Conservation (phyloP, 2,888 invertebrate species). For the Cataglyphis altisquamis region DNA sequence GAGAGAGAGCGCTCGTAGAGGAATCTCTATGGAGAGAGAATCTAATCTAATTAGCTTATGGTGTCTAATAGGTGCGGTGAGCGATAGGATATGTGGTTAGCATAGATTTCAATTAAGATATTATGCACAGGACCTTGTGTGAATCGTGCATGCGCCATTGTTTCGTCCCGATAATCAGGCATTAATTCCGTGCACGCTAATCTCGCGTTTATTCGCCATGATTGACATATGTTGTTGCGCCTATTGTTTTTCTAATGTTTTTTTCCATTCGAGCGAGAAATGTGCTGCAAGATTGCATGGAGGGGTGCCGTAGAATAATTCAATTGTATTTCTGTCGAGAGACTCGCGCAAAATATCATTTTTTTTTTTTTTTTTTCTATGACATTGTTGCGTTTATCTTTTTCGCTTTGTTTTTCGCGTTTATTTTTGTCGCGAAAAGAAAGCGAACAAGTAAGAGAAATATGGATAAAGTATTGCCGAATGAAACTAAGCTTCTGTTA, state of each 20-base stretch:
- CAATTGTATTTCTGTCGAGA: slow-evolving; percentile 54
- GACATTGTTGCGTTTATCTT: slow-evolving; percentile 24
- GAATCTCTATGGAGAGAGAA: slow-evolving; percentile 74
- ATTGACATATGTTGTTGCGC: not conserved
- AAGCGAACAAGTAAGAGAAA: slow-evolving; percentile 17
- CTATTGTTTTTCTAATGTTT: slow-evolving; percentile 47
- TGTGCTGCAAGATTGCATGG: slow-evolving; percentile 46
- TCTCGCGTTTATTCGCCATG: slow-evolving; percentile 49
- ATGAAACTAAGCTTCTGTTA: slow-evolving; percentile 2
- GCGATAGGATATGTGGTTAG: slow-evolving; percentile 75
- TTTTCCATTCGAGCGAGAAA: not conserved
- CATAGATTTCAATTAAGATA: slow-evolving; percentile 82
- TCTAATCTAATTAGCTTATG: slow-evolving; percentile 81
- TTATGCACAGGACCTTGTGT: slow-evolving; percentile 74
- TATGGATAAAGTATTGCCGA: slow-evolving; percentile 28
- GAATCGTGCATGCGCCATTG: slow-evolving; percentile 72
- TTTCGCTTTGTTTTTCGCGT: slow-evolving; percentile 28
- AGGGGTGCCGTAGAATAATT: slow-evolving; percentile 55
- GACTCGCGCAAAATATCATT: slow-evolving; percentile 21
- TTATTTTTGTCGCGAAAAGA: not conserved
- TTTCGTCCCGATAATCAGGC: slow-evolving; percentile 53
- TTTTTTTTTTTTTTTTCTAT: slow-evolving; percentile 48
- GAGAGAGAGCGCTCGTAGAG: slow-evolving; percentile 60
- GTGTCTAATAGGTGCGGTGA: slow-evolving; percentile 73
- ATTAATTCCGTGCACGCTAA: slow-evolving; percentile 62